Conservation (phyloP, 2,888 invertebrate genomes). For the Eupithecia vulgata region DNA sequence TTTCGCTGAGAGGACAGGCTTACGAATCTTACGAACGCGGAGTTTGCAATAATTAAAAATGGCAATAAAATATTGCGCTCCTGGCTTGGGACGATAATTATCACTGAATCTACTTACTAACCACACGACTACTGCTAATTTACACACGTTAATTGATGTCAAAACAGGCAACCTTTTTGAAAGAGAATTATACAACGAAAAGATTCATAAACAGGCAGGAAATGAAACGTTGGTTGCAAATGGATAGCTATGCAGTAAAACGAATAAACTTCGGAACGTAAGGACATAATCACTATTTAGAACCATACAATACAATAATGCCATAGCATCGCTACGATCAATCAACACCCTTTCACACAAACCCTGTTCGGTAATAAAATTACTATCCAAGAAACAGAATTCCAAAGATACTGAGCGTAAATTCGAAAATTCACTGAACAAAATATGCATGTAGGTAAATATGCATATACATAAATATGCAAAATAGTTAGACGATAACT, state of each 20-base stretch:
- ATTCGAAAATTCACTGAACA: conserved; percentile 56
- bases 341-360: conserved; percentile 22
- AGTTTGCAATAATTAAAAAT: neutral
- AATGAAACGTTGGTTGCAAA: neutral
- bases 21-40: neutral
- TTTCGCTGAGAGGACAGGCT: neutral
- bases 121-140: neutral
- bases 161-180: neutral
- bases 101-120: neutral
- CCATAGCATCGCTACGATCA: conserved; percentile 14
- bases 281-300: neutral
- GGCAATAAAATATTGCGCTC: neutral
- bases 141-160: neutral
- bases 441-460: conserved; percentile 58
- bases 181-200: neutral
- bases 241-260: neutral
- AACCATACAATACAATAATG: neutral
- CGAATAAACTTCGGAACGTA: neutral
- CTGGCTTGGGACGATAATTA: neutral
- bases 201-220: neutral
- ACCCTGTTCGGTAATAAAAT: conserved; percentile 25
- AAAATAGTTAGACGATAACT: conserved; percentile 79
- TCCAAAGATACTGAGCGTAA: conserved; percentile 39
- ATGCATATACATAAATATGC: conserved; percentile 68
- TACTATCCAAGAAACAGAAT: conserved; percentile 28